These are phyloP conservation scores for Dryobotodes eremita DNA, from an alignment of 2,888 invertebrate genomes.

Conservation along the genomic window DNA sequence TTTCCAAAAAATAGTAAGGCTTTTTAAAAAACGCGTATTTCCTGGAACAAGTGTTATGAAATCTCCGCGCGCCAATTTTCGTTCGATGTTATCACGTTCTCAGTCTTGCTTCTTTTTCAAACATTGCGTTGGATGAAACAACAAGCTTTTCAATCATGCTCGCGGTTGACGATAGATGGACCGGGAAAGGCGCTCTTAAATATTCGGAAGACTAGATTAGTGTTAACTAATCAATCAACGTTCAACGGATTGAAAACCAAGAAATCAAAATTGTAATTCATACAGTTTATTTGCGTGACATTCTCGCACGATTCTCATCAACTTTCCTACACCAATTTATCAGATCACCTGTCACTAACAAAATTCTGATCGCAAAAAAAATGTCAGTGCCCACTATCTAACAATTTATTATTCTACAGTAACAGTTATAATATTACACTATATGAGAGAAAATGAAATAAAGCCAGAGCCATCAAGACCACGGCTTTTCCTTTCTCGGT, in stretches of 20 bases:
- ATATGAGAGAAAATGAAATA: slow-evolving; percentile 58
- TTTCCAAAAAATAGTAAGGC: no score
- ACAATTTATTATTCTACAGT: slow-evolving; percentile 29
- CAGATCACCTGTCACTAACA: not conserved
- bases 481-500: slow-evolving; percentile 62
- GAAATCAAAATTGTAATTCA: not conserved
- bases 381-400: slow-evolving; percentile 16
- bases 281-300: not conserved
- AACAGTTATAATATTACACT: slow-evolving; percentile 20
- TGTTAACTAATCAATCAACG: not conserved
- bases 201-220: not conserved
- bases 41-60: no score
- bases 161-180: no score
- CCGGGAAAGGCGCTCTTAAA: no score
- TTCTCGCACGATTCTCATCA: not conserved
- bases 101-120: no score
- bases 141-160: no score
- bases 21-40: no score
- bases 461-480: slow-evolving; percentile 52
- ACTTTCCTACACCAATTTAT: not conserved
- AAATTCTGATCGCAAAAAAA: not conserved
- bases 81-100: no score
- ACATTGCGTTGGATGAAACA: no score
- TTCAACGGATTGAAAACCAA: not conserved
- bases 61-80: no score